phyloP scores from a whole-genome alignment of 2,797 vertebrate species.

The Chloroceryle amazona region DNA sequence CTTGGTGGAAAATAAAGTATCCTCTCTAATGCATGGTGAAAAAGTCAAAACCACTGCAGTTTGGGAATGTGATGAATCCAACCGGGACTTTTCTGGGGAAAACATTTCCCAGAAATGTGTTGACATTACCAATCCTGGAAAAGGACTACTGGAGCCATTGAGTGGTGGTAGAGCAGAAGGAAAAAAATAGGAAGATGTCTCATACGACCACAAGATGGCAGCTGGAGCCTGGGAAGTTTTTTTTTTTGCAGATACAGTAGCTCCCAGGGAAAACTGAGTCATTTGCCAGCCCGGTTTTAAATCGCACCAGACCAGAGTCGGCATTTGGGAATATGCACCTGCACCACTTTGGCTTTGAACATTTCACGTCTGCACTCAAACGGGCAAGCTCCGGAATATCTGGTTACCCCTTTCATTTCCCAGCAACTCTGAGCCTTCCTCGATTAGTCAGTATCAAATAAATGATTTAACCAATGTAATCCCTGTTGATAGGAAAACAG shows the following conservation, averaged over 20 bases:
- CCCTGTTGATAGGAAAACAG: slow-evolving; percentile 29
- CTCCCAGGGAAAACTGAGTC: background rate
- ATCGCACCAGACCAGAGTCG: background rate
- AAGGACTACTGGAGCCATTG: background rate
- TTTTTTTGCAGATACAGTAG: background rate
- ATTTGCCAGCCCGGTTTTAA: background rate
- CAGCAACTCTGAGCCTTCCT: background rate
- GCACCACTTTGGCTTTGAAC: slow-evolving; percentile 9
- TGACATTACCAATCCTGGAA: background rate
- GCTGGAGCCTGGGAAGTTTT: slow-evolving; percentile 27
- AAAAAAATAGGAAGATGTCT: background rate
- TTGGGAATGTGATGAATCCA: background rate
- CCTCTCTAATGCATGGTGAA: background rate
- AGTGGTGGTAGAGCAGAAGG: background rate
- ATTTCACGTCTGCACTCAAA: fast-evolving
- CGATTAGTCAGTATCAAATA: slow-evolving; percentile 4
- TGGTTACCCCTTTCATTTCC: background rate
- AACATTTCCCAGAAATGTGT: background rate
- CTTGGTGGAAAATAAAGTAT: background rate
- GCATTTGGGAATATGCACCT: slow-evolving; percentile 55
- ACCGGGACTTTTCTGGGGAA: background rate
- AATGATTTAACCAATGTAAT: slow-evolving; percentile 14
- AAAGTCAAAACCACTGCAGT: background rate
- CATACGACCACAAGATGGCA: slow-evolving; percentile 56
- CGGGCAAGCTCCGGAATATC: background rate